Conservation (phyloP, 2,888 invertebrate species). For the Ligdia adustata region DNA sequence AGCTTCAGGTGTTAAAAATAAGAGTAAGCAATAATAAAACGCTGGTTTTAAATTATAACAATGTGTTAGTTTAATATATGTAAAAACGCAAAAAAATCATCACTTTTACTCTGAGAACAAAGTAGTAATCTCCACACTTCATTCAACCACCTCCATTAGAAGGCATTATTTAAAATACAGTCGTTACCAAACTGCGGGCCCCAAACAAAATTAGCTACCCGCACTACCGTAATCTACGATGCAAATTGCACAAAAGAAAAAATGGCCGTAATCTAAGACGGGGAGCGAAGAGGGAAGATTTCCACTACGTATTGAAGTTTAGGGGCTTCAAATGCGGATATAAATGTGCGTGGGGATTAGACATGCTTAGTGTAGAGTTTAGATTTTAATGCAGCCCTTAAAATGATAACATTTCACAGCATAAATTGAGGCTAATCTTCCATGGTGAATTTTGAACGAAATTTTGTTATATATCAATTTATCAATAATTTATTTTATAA, state of each 20-base stretch:
- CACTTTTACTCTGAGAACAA: no score
- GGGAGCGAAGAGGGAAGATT: conserved; percentile 34
- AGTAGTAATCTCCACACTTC: conserved; percentile 8
- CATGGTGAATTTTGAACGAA: no score
- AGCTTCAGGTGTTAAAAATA: no score
- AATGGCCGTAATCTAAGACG: conserved; percentile 43
- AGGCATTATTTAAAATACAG: conserved; percentile 26
- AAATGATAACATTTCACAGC: no score
- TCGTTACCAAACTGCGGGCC: conserved; percentile 31
- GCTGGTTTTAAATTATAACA: no score
- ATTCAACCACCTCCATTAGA: conserved; percentile 18
- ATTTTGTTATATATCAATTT: no score
- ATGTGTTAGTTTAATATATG: no score
- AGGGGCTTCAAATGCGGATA: conserved; percentile 30
- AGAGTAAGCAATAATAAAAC: no score
- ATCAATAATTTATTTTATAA: no score
- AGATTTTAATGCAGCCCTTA: neutral
- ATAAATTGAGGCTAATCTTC: no score
- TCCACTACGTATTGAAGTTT: conserved; percentile 31
- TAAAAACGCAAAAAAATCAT: no score
- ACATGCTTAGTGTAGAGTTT: neutral
- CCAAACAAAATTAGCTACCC: conserved; percentile 48
- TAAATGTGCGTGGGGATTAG: conserved; percentile 17
- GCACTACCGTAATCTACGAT: conserved; percentile 52
- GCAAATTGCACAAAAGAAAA: conserved; percentile 52